Evolutionary conservation across 2,113 vertebrate genomes (phyloP), one percentile per base, ranked within the genome.

Genomic region (Phaetusa simplex): DNA sequence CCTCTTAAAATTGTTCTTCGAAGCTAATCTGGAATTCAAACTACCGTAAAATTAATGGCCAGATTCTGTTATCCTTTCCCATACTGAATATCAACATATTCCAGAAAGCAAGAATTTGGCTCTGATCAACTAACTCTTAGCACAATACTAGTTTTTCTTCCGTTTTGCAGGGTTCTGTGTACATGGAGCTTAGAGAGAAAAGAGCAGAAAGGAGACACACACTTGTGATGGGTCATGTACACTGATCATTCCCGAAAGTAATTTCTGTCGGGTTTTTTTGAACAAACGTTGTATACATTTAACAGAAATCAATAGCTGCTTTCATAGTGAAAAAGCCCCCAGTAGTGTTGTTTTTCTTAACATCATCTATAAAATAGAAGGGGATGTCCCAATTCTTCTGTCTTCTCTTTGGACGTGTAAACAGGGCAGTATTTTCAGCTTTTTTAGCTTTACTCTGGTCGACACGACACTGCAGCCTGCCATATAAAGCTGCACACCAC

Each of bases 401-500:
- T 36, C 43, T 65, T 78, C 24, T 82, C 72, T 89, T 82, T 45
- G 45, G 66, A 45, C 34, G 56, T 80, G 70, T 61, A 85, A 92
- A 86, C 70, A 79, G 78, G 27, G 42, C 42, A 22, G 38, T 34
- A 58, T 70, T 77, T 87, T 47, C 58, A 50, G 53, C 29, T 64
- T 82, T 86, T 86, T 72, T 22, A 87, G 56, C 56, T 87, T 87
- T 79, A 38, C 43, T 62, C 78, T 81, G 82, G 94, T 71, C 45
- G 81, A 82, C 65, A 40, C 77, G 86, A 43, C 0, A 0, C 71
- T 89, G 78, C 43, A 94, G 62, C 66, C 83, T 85, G 91, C 93
- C 94, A 94, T 76, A 50, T 45, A 91, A 79, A 95, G 77, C 83
- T 80, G 93, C 81, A 91, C 45, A 67, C 70, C 91, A 90, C 93